Conservation (phyloP, 2,888 invertebrate species). For the Matsumyia berberina region DNA sequence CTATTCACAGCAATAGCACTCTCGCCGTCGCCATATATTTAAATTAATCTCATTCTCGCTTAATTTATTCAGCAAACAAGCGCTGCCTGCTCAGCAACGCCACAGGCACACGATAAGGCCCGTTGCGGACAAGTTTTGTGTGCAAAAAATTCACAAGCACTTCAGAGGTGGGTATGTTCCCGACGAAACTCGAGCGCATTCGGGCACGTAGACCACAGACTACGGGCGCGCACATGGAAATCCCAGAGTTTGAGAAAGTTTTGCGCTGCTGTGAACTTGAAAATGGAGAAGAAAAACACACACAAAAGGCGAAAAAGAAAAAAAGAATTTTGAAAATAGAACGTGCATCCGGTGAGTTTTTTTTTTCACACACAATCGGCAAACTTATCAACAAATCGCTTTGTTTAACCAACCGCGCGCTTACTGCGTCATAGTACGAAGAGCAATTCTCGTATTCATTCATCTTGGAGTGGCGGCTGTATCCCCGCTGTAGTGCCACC, state of each 20-base stretch:
- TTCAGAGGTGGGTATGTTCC: constrained; percentile 19
- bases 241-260: constrained; percentile 62
- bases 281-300: constrained; percentile 45
- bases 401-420: constrained; percentile 43
- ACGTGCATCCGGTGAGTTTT: constrained; percentile 70
- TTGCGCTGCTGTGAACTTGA: constrained; percentile 65
- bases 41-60: constrained; percentile 20
- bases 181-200: constrained; percentile 57
- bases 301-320: constrained; percentile 56
- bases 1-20: constrained; percentile 34
- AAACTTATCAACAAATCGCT: constrained; percentile 61
- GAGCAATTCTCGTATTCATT: constrained; percentile 29
- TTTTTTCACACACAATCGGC: constrained; percentile 47
- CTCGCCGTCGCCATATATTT: constrained; percentile 14
- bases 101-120: background rate
- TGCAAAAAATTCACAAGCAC: constrained; percentile 15
- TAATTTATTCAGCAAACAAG: constrained; percentile 62
- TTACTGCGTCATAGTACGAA: constrained; percentile 35
- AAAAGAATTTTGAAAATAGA: constrained; percentile 55
- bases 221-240: constrained; percentile 26
- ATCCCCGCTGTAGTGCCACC: constrained; percentile 5
- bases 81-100: background rate
- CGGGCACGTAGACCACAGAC: constrained; percentile 48
- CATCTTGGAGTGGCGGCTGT: background rate
- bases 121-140: constrained; percentile 24